Conservation (phyloP, 2,888 invertebrate genomes). For the Dendrolimus houi region DNA sequence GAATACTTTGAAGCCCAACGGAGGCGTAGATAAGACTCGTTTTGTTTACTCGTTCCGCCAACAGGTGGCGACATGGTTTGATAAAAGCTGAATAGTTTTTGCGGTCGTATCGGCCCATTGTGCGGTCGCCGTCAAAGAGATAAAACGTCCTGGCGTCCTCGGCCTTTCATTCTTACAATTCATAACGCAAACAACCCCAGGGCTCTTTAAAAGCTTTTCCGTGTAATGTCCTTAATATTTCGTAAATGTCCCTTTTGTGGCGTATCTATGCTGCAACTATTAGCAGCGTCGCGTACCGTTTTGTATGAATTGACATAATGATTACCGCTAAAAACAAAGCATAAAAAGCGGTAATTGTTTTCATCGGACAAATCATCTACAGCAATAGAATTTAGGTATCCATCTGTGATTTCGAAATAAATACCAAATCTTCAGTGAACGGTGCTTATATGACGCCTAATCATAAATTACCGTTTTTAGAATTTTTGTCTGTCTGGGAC, state of each 20-base stretch:
- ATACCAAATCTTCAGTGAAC: too few relatives aligned
- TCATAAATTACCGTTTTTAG: too few relatives aligned
- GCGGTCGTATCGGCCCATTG: conserved; percentile 29
- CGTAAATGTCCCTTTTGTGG: conserved; percentile 34
- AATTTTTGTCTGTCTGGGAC: too few relatives aligned
- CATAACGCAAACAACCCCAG: conserved; percentile 25
- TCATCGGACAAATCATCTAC: too few relatives aligned
- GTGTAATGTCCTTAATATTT: conserved; percentile 49
- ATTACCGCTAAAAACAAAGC: too few relatives aligned
- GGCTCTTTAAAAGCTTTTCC: conserved; percentile 38
- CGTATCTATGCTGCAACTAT: conserved; percentile 18
- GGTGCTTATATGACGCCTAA: too few relatives aligned
- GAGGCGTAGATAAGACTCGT: conserved; percentile 17
- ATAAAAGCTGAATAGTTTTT: conserved; percentile 49
- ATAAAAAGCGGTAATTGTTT: too few relatives aligned
- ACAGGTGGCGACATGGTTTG: conserved; percentile 41
- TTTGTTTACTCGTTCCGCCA: conserved; percentile 20
- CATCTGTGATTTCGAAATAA: too few relatives aligned
- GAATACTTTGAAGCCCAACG: conserved; percentile 3
- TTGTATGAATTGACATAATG: too few relatives aligned
- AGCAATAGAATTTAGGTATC: too few relatives aligned
- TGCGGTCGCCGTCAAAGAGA: conserved; percentile 21
- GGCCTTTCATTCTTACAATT: conserved; percentile 23
- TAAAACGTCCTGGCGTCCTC: conserved; percentile 16
- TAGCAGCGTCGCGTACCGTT: conserved; percentile 2